Percentiles rank a stretch among this genome's conserved stretches.
These are phyloP conservation scores for Platysteira castanea DNA, from an alignment of 2,113 vertebrate species.

Conservation along the genomic window DNA sequence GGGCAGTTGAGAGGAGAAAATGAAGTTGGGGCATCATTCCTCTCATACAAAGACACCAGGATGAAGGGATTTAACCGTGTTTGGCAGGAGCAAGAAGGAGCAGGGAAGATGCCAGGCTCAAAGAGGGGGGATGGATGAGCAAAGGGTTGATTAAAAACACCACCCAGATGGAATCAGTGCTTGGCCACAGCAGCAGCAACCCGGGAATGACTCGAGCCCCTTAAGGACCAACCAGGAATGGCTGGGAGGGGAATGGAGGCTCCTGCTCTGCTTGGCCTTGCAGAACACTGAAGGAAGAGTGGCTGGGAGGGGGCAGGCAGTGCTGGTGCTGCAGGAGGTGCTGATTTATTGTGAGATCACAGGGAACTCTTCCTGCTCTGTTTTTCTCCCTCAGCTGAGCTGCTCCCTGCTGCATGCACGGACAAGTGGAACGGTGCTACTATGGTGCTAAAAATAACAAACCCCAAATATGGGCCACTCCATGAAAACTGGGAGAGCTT, in stretches of 20 bases:
- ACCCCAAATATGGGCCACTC: background rate
- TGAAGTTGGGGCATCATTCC: background rate
- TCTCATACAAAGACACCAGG: rapidly evolving
- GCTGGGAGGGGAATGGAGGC: background rate
- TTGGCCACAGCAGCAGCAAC: background rate
- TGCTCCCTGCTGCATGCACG: background rate
- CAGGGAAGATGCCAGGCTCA: background rate
- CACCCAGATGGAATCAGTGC: background rate
- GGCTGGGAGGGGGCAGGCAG: background rate
- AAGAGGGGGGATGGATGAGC: background rate
- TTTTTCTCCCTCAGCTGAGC: background rate
- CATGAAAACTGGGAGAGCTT: background rate
- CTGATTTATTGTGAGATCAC: background rate
- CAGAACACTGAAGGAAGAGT: background rate
- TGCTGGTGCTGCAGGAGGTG: background rate
- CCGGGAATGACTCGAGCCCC: background rate
- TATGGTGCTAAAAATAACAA: constrained; percentile 1
- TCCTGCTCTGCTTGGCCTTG: background rate
- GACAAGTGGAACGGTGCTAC: background rate
- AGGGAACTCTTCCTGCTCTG: background rate
- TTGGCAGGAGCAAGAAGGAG: background rate
- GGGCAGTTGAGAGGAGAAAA: background rate
- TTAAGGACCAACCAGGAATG: background rate
- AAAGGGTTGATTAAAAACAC: background rate
- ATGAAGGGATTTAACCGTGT: background rate